Conservation (phyloP, 1,140 invertebrate species). For the Heliconius congener region DNA sequence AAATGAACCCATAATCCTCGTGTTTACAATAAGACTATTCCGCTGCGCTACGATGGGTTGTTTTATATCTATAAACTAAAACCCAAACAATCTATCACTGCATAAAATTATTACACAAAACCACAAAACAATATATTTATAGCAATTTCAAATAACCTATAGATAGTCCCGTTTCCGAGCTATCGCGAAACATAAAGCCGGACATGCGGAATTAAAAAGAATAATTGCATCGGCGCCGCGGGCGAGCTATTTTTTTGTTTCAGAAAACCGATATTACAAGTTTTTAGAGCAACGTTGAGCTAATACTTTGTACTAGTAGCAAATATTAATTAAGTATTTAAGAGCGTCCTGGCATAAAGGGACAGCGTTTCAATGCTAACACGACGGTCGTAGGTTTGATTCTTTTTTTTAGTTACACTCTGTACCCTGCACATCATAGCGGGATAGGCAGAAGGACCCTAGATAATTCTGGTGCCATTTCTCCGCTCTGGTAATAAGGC, state of each 20-base stretch:
- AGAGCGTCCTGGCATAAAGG: neutral
- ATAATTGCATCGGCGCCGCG: conserved; percentile 40
- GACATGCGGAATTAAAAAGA: conserved; percentile 47
- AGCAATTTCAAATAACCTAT: conserved; percentile 46
- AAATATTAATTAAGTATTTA: too few species aligned
- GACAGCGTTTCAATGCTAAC: neutral
- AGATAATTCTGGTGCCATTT: too few species aligned
- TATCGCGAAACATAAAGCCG: conserved; percentile 44
- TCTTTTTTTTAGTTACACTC: neutral
- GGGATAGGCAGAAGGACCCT: too few species aligned
- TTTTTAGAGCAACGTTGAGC: neutral
- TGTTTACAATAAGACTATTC: too few species aligned
- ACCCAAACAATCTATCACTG: too few species aligned
- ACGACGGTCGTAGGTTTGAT: neutral
- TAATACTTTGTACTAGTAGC: neutral
- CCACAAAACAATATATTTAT: conserved; percentile 25
- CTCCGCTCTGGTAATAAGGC: too few species aligned
- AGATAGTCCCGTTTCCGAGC: conserved; percentile 38
- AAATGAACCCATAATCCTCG: too few species aligned
- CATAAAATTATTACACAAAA: too few species aligned
- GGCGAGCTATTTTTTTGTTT: conserved; percentile 10
- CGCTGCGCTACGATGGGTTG: too few species aligned
- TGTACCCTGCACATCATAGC: too few species aligned
- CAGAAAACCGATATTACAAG: conserved; percentile 12
- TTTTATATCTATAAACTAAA: too few species aligned